Evolutionary conservation across 2,797 vertebrate genomes (phyloP).

Genomic region (Macropus fuliginosus): DNA sequence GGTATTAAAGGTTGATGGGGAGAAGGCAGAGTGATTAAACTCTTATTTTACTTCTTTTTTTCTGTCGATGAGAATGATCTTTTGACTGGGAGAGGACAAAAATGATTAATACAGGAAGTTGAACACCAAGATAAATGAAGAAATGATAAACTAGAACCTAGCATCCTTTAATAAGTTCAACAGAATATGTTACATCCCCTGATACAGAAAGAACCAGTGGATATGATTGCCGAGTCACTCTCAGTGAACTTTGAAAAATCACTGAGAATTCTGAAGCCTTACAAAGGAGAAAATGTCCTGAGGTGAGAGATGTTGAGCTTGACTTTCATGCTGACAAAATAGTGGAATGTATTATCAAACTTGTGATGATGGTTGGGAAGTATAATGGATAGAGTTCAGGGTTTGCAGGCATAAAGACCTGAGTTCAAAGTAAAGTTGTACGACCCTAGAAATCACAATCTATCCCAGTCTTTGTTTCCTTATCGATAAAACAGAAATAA

Average conservation of each 20-base stretch:
- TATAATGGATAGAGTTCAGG: background rate
- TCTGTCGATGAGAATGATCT: background rate
- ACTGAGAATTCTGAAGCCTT: background rate
- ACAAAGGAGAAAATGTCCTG: background rate
- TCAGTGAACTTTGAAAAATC: background rate
- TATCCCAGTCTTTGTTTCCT: background rate
- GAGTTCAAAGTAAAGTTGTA: background rate
- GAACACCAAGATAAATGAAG: background rate
- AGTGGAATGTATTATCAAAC: background rate
- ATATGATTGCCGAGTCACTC: background rate
- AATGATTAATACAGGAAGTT: background rate
- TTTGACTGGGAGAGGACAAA: background rate
- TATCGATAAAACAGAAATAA: background rate
- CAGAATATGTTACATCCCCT: background rate
- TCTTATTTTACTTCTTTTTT: background rate
- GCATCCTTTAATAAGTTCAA: background rate
- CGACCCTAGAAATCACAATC: background rate
- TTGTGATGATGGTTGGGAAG: background rate
- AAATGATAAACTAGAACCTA: background rate
- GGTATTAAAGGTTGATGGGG: background rate
- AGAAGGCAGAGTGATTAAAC: background rate
- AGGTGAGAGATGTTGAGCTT: background rate
- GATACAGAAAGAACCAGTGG: background rate
- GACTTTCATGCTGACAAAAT: background rate
- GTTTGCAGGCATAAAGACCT: background rate